Base-by-base conservation (phyloP, 2,888 invertebrate genomes). In the Limenitis camilla region DNA sequence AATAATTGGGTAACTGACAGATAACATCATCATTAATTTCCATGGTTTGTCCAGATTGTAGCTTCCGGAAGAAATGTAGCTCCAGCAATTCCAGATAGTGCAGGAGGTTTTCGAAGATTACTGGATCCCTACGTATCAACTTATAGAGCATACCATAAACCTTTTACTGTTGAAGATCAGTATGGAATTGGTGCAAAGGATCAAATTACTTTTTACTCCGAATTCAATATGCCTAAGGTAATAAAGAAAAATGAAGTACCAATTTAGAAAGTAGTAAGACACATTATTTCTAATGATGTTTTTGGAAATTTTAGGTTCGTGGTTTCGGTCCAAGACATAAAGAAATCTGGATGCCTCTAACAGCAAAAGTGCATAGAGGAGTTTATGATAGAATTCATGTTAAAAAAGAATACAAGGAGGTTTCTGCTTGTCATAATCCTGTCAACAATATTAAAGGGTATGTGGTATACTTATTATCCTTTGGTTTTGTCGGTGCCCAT, bases 331-430 rank as follows among this genome's bases (percentile, higher is more conserved):
- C 86, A 4, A 69, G 73, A 19, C 71, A 74, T 55, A 81, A 80
- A 53, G 78, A 84, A 62, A 74, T 86, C 58, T 87, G 86, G 85
- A 81, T 81, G 83, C 88, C 88, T 1, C 61, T 78, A 10, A 74
- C 68, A 2, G 67, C 76, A 0, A 81, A 71, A 61, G 68, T 72
- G 0, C 78, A 80, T 46, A 71, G 78, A 66, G 64, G 63, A 1
- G 77, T 87, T 0, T 85, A 76, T 49, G 87, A 87, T 48, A 72
- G 80, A 53, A 80, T 79, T 30, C 76, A 81, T 44, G 77, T 87
- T 7, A 79, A 78, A 64, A 85, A 82, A 52, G 86, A 86, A 56
- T 81, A 59, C 49, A 81, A 81, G 28, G 86, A 81, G 61, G 83
- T 83, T 0, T 79, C 84, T 1, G 76, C 84, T 33, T 73, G 76